Evolutionary conservation across 2,113 vertebrate genomes (phyloP), one percentile per base, ranked within the genome.

Genomic region (Saimiri boliviensis): DNA sequence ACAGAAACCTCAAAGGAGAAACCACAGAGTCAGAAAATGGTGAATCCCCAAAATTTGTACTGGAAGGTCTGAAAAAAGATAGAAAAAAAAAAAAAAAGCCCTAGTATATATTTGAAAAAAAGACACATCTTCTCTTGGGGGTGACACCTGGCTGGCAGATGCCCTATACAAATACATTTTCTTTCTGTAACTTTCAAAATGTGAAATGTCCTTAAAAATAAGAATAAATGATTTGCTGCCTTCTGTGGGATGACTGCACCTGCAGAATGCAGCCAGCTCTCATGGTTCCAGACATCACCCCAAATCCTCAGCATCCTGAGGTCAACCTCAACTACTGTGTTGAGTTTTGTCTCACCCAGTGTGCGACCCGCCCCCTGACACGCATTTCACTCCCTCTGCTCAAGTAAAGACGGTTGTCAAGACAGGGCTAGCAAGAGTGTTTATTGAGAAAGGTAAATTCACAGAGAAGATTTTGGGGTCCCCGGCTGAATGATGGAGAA

Each of bases 401-500:
- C 63, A 23, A 66, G 30, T 32, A 14, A 94, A 70, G 85, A 90
- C 27, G 1, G 5, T 0, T 2, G 42, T 23, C 66, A 21, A 10
- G 8, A 23, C 0, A 30, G 17, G 5, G 49, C 10, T 17, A 14
- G 56, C 74, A 27, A 32, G 66, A 45, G 45, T 11, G 17, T 89
- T 96, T 97, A 93, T 74, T 98, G 60, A 87, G 70, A 47, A 95
- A 49, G 56, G 19, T 19, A 54, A 58, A n/a, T 45, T 58, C 80
- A 8, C 27, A 32, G 0, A 0, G 37, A 27, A 40, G 47, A 10
- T 20, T 30, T 81, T 11, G 35, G 60, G 21, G 45, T 45, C 20
- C 56, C 9, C 20, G 30, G 40, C 30, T 3, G 5, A 81, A 19
- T 5, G 23, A 49, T 0, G 37, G 49, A 42, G 20, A 21, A 77